phyloP scores from a whole-genome alignment of 2,888 invertebrate genomes.

The Deladenus siricidicola region DNA sequence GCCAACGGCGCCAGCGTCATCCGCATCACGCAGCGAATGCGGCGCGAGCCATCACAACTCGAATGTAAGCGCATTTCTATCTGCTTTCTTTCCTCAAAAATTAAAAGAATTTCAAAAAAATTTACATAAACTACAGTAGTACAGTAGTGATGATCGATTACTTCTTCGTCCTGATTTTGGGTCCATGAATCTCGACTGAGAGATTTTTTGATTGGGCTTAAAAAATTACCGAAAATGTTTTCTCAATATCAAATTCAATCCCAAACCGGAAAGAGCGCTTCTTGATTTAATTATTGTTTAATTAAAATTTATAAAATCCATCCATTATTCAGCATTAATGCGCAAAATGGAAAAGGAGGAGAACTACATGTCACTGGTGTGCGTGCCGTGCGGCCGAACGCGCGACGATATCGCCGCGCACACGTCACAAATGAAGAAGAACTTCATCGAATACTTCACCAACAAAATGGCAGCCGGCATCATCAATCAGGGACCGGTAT shows the following conservation, averaged over 20 bases:
- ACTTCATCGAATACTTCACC: conserved; percentile 91
- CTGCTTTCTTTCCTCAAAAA: too few relatives aligned
- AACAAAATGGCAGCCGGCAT: conserved; percentile 97
- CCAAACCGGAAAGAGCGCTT: too few relatives aligned
- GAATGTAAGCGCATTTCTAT: conserved; percentile 58
- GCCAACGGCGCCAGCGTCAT: conserved; percentile 17
- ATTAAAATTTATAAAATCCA: neutral
- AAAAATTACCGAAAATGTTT: too few relatives aligned
- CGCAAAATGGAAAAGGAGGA: conserved; percentile 84
- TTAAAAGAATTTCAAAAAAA: too few relatives aligned
- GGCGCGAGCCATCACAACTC: conserved; percentile 85
- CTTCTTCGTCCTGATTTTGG: too few relatives aligned
- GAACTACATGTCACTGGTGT: conserved; percentile 90
- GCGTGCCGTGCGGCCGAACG: conserved; percentile 87
- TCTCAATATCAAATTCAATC: too few relatives aligned
- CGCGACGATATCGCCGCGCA: conserved; percentile 87
- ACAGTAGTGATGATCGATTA: too few relatives aligned
- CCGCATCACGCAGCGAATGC: conserved; percentile 91
- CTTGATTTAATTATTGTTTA: too few relatives aligned
- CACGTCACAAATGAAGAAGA: conserved; percentile 76
- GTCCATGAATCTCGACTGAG: too few relatives aligned
- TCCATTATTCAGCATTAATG: conserved; percentile 67
- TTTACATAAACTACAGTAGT: too few relatives aligned
- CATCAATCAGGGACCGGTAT: conserved; percentile 63
- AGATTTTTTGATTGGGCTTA: too few relatives aligned